Base-by-base conservation (phyloP, 2,113 vertebrate genomes). In the Neolamprologus modestus region DNA sequence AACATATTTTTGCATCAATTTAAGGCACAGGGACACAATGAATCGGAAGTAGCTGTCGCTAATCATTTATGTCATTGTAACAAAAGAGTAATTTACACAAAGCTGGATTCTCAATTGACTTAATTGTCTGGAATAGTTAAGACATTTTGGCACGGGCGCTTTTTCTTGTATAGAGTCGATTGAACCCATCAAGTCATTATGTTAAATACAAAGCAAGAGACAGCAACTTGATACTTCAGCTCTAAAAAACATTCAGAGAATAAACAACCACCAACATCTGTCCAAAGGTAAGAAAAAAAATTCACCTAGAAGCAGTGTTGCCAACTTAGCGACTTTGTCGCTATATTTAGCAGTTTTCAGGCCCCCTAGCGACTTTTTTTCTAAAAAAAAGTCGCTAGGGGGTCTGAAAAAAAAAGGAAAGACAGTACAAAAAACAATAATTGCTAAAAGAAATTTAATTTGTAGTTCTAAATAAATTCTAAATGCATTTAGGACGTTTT, bases 141-240 rank as follows among this genome's bases (percentile, higher is more conserved):
- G 5, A 42, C 10, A 50, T 81, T 76, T 78, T 66, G 9, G 5
- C 47, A 61, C 6, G 0, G 1, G 1, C 0, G 7, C 73, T 52
- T 78, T 50, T 50, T 78, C 45, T 52, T 31, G 73, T 28, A n/a
- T 47, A 6, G 45, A 68, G 50, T 71, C 21, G 24, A 76, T 9
- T 33, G 16, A 59, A n/a, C 19, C 13, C 31, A 53, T 47, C 3
- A 83, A 50, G 55, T 28, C 17, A 42, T 82, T 28, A 13, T 40
- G 55, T 50, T 55, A 47, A 78, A 78, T 78, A 52, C 45, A 66
- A 89, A 79, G 80, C 10, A n/a, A 71, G 19, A 26, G 10, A 7
- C n/a, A 37, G 73, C 45, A 33, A 45, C 26, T 52, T 52, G 73
- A 52, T 52, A 4, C 16, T n/a, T 33, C 3, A 78, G 16, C 73